Evolutionary conservation across 2,113 vertebrate genomes (phyloP).

Genomic region (human (Homo sapiens)): GRCh38 chr2:168249001-168249500

Average conservation of each 20-base stretch:
- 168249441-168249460: background rate
- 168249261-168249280: conserved; percentile 8
- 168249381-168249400: background rate
- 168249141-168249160: background rate
- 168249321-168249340: background rate
- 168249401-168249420: background rate
- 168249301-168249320: background rate
- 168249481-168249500: background rate
- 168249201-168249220: background rate
- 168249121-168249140: background rate
- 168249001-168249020: background rate
- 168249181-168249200: background rate
- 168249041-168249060: background rate
- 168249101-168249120: background rate
- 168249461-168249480: conserved; percentile 41
- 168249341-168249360: background rate
- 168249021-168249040: background rate
- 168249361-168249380: background rate
- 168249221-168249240: conserved; percentile 35
- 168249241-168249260: background rate
- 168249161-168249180: background rate
- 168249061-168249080: background rate
- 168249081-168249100: background rate
- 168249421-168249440: conserved; percentile 13
- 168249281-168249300: conserved; percentile 20